Base-by-base conservation (phyloP, 2,888 invertebrate genomes). In the Drosophila pseudotalamancana region DNA sequence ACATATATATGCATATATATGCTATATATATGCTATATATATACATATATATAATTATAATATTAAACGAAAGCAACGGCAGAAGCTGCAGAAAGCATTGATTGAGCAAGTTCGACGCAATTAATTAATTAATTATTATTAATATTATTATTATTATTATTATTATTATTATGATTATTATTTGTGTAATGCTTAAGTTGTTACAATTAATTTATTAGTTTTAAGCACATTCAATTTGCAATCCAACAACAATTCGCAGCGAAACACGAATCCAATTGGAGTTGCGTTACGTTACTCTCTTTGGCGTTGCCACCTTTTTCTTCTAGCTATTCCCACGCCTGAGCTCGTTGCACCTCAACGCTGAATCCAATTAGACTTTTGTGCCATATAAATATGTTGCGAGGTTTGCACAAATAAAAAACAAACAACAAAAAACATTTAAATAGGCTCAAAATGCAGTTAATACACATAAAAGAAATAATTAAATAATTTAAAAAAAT, bases 141-240 rank as follows among this genome's bases (percentile, higher is more conserved):
- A 76, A 49, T 62, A 69, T 82, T 61, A 67, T 84, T 80, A 72
- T 48, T 63, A 75, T 75, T 59, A 69, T 60, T 53, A 77, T 75
- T 69, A 69, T 70, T 67, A 77, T 78, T 61, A 78, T 65, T 59
- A 78, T 75, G 42, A 76, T 72, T 64, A 77, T 66, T 66, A 72
- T 85, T 85, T 81, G 82, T 55, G 56, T 81, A 81, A 76, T 85
- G 76, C 54, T 71, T 85, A 82, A 81, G 85, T 81, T 81, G 81
- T 81, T 81, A 80, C 45, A 50, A 59, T 75, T 80, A 80, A 81
- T 78, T 81, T 72, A 82, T 67, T 85, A 85, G 82, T 45, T 39
- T 25, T 81, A 81, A 82, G 81, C 78, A 60, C 74, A 69, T 54
- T 42, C 57, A 67, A 45, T 62, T 54, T 67, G 78, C 81, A 81